Evolutionary conservation across 1,140 invertebrate genomes (phyloP).

Genomic region (Brachionus calyciflorus): DNA sequence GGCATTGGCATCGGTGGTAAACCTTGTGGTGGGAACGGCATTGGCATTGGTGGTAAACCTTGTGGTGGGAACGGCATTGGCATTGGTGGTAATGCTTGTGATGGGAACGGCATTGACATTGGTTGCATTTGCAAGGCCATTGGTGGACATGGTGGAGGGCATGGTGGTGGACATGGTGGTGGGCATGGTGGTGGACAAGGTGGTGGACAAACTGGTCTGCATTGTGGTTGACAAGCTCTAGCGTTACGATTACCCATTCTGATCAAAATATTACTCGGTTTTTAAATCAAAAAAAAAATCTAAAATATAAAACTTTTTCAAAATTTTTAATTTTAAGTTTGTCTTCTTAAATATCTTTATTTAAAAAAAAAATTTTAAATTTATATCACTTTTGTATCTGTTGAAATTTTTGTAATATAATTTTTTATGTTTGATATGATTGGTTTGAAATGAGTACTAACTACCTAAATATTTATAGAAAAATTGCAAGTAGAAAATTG

Average conservation of each 20-base stretch:
- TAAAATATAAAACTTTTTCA: neutral
- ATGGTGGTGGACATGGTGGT: conserved; percentile 24
- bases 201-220: neutral
- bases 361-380: too few relatives aligned
- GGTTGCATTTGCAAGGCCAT: neutral
- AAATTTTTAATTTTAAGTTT: neutral
- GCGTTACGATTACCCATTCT: conserved; percentile 13
- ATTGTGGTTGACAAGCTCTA: neutral
- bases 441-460: neutral
- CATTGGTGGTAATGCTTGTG: too few relatives aligned
- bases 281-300: neutral
- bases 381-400: neutral
- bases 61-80: neutral
- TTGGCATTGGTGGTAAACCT: neutral
- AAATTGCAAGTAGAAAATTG: neutral
- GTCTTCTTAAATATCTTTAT: too few relatives aligned
- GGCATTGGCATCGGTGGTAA: conserved; percentile 17
- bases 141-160: neutral
- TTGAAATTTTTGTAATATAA: neutral
- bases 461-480: conserved; percentile 21
- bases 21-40: neutral
- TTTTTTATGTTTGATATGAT: neutral
- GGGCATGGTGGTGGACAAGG: neutral
- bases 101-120: neutral
- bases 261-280: conserved; percentile 16